Conservation (phyloP, 1,140 invertebrate species). For the Helicorthomorpha holstii region DNA sequence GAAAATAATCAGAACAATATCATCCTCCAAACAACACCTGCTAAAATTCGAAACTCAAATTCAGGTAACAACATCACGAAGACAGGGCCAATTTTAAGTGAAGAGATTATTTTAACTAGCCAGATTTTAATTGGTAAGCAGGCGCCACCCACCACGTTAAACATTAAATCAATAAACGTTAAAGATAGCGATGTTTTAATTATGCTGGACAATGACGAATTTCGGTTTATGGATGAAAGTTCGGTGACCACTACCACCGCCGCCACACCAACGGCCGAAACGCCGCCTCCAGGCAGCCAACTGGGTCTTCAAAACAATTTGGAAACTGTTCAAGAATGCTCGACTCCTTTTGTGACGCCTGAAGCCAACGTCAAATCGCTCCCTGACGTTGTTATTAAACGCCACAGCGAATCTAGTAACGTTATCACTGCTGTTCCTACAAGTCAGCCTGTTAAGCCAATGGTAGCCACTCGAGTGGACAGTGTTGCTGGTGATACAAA, state of each 20-base stretch:
- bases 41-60: no score
- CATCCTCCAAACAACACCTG: no score
- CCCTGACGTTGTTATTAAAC: not conserved
- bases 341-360: constrained; percentile 17
- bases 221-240: constrained; percentile 77
- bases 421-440: constrained; percentile 14
- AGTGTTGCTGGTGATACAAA: constrained; percentile 22
- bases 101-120: no score
- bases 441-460: not conserved
- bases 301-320: constrained; percentile 22
- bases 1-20: no score
- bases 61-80: constrained; percentile 4
- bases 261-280: constrained; percentile 13
- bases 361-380: constrained; percentile 1
- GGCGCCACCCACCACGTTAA: constrained; percentile 3
- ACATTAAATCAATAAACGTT: not conserved
- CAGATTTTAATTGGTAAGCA: no score
- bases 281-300: constrained; percentile 21
- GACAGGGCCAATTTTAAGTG: no score
- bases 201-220: constrained; percentile 58
- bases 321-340: constrained; percentile 14
- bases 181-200: constrained; percentile 40
- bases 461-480: constrained; percentile 15
- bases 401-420: not conserved
- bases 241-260: constrained; percentile 39